Base-by-base conservation (phyloP, 2,797 vertebrate genomes). In the Thunnus albacares region DNA sequence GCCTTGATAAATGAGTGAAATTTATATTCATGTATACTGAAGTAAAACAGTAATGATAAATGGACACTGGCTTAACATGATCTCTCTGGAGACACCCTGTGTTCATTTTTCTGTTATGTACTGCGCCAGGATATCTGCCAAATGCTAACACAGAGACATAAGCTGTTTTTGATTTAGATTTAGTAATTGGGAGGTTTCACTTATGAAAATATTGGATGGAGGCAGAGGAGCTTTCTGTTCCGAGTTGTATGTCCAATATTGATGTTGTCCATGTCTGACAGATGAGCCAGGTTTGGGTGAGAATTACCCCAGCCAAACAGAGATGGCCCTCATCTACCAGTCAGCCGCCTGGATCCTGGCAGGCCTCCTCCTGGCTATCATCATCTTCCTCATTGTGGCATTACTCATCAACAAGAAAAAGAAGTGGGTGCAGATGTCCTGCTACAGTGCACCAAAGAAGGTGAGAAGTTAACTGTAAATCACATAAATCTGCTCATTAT, bases 391-490 rank as follows among this genome's bases (percentile, higher is more conserved):
- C 60, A 77, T 94, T 0, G 94, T 95, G 67, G 95, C 93, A 0
- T 66, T 96, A 43, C 90, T 96, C 60, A 75, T 96, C 75, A 96
- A 96, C 89, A 95, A 92, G 87, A 96, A 95, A 60, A 96, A 96
- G 93, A 96, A 95, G 75, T 96, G 96, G 94, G 92, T 96, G 77
- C 96, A 96, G 93, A 96, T 96, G 96, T 95, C 96, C 57, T 96
- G 96, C 90, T 96, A 96, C 87, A 94, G 94, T 5, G 94, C 96
- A 20, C 96, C 96, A 51, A 96, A 96, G 89, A 96, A 96, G 96
- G 96, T 96, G 74, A 91, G 89, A 60, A 9, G 53, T 15, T 51
- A 10, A 56, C 71, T 38, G 41, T 60, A 33, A 30, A 55, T 72
- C 15, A 18, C 18, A 41, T 71, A 13, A 59, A 73, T 56, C 41